Evolutionary conservation across 2,888 invertebrate species (phyloP), one percentile per base, ranked within the genome.

Genomic region (Andrena haemorrhoa): DNA sequence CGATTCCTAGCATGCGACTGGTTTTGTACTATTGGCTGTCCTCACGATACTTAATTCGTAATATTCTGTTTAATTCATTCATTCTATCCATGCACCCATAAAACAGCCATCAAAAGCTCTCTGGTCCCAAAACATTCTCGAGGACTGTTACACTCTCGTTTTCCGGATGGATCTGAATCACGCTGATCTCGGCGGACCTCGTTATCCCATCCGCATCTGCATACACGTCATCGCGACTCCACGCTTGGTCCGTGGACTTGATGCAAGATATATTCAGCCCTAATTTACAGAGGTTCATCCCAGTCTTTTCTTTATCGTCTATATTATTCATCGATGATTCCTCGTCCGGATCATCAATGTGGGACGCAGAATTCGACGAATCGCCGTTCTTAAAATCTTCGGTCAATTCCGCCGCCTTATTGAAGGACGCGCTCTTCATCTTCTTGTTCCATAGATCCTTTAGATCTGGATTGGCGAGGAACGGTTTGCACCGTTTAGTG

Each of bases 391-490:
- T 58, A 3, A 47, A 4, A 26, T 77, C 58, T 49, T 69, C 61
- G 0, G 12, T 41, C 20, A 31, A 33, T 26, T 72, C 60, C 8
- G 35, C 33, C 12, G 16, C 8, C 7, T 80, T 75, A 33, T 20
- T 63, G 0, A 33, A 35, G 7, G 79, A 74, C 51, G 16, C 60
- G 47, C 20, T 85, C 65, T 82, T 84, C 63, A 84, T 86, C 60
- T 79, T 70, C 33, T 79, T 87, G 4, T 1, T 49, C 23, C 90
- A 74, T 0, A 88, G 70, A 29, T 79, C 73, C 56, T 86, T 86
- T 5, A 91, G 74, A n/a, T 89, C 85, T 4, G 92, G 92, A 83
- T 92, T 89, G 0, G 88, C 86, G 26, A 88, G 79, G 71, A 92
- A 91, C 4, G 69, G 16, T 29, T 89, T 86, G 70, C 92, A 92